Evolutionary conservation across 2,888 invertebrate species (phyloP).

Genomic region (Ganaspis brasiliensis): DNA sequence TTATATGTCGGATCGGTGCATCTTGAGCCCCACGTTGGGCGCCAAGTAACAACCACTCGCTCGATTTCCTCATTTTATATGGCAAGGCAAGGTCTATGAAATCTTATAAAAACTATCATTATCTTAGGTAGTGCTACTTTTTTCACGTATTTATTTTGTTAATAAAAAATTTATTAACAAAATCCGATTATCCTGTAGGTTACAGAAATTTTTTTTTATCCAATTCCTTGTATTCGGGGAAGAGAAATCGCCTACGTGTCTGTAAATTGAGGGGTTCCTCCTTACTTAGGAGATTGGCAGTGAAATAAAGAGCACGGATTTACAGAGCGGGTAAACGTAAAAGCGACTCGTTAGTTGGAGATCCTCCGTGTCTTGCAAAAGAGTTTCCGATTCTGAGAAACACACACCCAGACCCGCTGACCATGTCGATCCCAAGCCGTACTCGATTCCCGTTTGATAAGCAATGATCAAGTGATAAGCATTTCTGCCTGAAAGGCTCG

Average conservation of each 20-base stretch:
- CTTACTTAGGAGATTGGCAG: conserved; percentile 30
- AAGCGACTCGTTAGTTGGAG: conserved; percentile 50
- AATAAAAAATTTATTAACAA: too few relatives aligned
- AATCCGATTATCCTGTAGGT: too few relatives aligned
- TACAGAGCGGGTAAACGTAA: conserved; percentile 45
- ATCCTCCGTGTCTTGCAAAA: conserved; percentile 41
- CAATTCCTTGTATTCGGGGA: too few relatives aligned
- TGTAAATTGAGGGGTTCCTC: not conserved
- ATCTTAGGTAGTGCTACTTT: too few relatives aligned
- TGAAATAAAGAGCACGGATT: conserved; percentile 48
- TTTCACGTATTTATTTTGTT: too few relatives aligned
- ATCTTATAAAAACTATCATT: too few relatives aligned
- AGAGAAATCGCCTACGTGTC: conserved; percentile 14
- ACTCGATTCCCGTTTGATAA: conserved; percentile 50
- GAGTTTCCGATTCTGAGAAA: conserved; percentile 53
- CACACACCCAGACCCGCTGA: conserved; percentile 33
- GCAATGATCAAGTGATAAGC: conserved; percentile 50
- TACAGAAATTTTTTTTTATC: too few relatives aligned
- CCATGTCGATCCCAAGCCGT: conserved; percentile 38
- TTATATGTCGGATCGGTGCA: too few relatives aligned
- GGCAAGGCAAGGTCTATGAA: too few relatives aligned
- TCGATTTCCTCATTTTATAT: too few relatives aligned
- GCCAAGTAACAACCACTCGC: too few relatives aligned
- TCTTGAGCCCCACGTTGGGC: too few relatives aligned
- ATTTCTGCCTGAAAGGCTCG: conserved; percentile 23